Conservation (phyloP, 64 coral and sea anemone species). For the Montipora capricornis region DNA sequence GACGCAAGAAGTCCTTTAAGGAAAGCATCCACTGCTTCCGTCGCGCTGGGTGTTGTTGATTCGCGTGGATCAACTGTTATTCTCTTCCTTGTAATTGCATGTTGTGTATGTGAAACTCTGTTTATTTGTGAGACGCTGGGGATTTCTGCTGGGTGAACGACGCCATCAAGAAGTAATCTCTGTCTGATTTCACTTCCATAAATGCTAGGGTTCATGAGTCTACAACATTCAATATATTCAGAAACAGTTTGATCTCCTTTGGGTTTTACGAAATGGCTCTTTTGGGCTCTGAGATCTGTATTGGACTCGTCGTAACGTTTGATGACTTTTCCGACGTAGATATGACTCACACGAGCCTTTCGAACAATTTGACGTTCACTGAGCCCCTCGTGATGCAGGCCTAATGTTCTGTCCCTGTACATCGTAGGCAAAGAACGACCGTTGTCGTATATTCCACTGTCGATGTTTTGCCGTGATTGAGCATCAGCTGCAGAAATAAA, state of each 20-base stretch:
- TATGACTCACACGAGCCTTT: background rate
- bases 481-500: background rate
- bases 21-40: background rate
- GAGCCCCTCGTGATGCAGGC: background rate
- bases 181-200: slow-evolving; percentile 35
- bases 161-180: slow-evolving; percentile 39
- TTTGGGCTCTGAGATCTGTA: background rate
- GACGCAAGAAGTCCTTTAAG: background rate
- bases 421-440: slow-evolving; percentile 1
- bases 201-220: slow-evolving; percentile 22
- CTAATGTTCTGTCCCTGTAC: background rate
- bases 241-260: background rate
- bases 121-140: slow-evolving; percentile 57
- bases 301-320: background rate
- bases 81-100: slow-evolving; percentile 7
- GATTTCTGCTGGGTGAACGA: slow-evolving; percentile 27
- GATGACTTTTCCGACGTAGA: slow-evolving; percentile 1
- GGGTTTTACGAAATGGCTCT: background rate
- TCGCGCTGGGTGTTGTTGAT: background rate
- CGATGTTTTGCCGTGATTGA: slow-evolving; percentile 25
- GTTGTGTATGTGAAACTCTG: background rate
- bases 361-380: slow-evolving; percentile 2
- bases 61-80: background rate
- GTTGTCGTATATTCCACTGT: slow-evolving; percentile 42
- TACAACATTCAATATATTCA: slow-evolving; percentile 24